These are phyloP conservation scores for Aviceda subcristata DNA, from an alignment of 2,113 vertebrate genomes.

Conservation along the genomic window DNA sequence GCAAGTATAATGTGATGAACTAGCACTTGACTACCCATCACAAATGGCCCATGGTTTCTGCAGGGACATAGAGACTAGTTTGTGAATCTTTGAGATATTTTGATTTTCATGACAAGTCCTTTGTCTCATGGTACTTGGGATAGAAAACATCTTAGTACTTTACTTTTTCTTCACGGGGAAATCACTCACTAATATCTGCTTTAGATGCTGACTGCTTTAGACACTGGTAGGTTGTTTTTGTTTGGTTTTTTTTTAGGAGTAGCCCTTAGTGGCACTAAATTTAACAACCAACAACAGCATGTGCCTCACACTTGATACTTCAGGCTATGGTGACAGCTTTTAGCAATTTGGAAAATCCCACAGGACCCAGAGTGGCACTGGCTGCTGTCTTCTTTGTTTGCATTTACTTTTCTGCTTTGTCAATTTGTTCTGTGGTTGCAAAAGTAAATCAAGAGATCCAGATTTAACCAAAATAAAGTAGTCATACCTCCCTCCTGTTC, in stretches of 20 bases:
- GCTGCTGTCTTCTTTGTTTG: slow-evolving; percentile 24
- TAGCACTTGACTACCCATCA: neutral
- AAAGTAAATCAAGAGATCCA: neutral
- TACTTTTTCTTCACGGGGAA: neutral
- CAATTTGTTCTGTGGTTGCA: neutral
- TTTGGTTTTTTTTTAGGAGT: neutral
- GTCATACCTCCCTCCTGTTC: neutral
- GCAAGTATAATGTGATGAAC: neutral
- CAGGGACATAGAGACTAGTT: neutral
- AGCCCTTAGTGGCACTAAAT: slow-evolving; percentile 53
- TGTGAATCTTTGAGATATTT: neutral
- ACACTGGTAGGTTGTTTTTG: neutral
- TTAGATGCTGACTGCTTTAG: neutral
- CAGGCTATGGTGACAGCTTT: slow-evolving; percentile 57
- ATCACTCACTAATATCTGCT: neutral
- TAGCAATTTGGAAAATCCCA: slow-evolving; percentile 33
- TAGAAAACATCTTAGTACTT: neutral
- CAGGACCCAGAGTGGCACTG: neutral
- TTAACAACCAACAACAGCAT: slow-evolving; percentile 57
- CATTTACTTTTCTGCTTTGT: slow-evolving; percentile 53
- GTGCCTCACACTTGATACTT: slow-evolving; percentile 51
- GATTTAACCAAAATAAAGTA: neutral
- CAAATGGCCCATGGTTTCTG: neutral
- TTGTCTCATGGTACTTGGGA: neutral
- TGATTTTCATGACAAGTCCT: neutral